Percentiles rank a stretch among this genome's conserved stretches.
Evolutionary conservation across 1,140 invertebrate species (phyloP).

Genomic region (Drosophila lacteicornis): DNA sequence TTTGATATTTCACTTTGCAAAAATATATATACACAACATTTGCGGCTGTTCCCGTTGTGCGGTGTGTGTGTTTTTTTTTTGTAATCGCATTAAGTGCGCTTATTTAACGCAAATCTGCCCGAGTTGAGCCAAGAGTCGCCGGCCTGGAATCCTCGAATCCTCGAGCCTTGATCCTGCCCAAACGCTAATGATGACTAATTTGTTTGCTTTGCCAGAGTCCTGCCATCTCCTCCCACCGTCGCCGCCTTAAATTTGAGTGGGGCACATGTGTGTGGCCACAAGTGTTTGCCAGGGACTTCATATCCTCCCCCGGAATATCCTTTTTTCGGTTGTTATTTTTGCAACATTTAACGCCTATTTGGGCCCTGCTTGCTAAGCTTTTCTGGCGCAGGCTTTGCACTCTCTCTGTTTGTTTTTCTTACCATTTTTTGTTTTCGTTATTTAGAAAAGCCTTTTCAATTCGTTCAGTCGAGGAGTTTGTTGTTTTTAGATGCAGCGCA

Average conservation of each 20-base stretch:
- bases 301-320: constrained; percentile 2
- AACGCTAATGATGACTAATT: constrained; percentile 83
- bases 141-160: constrained; percentile 12
- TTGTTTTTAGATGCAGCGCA: constrained; percentile 77
- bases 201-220: constrained; percentile 71
- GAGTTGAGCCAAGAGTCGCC: constrained; percentile 34
- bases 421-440: constrained; percentile 55
- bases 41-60: constrained; percentile 25
- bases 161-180: constrained; percentile 50
- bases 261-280: constrained; percentile 74
- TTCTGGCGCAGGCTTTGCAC: constrained; percentile 50
- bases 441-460: constrained; percentile 49
- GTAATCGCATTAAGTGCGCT: constrained; percentile 84
- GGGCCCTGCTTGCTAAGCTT: constrained; percentile 73
- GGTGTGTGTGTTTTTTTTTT: constrained; percentile 60
- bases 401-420: constrained; percentile 66
- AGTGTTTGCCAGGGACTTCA: constrained; percentile 68
- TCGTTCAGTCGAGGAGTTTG: constrained; percentile 45
- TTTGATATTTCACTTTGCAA: constrained; percentile 66
- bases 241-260: constrained; percentile 40
- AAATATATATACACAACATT: constrained; percentile 29
- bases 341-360: constrained; percentile 83
- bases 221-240: constrained; percentile 4
- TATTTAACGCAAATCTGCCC: constrained; percentile 83
- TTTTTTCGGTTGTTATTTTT: constrained; percentile 69